Evolutionary conservation across 2,888 invertebrate genomes (phyloP).

Genomic region (Thumatha senex): DNA sequence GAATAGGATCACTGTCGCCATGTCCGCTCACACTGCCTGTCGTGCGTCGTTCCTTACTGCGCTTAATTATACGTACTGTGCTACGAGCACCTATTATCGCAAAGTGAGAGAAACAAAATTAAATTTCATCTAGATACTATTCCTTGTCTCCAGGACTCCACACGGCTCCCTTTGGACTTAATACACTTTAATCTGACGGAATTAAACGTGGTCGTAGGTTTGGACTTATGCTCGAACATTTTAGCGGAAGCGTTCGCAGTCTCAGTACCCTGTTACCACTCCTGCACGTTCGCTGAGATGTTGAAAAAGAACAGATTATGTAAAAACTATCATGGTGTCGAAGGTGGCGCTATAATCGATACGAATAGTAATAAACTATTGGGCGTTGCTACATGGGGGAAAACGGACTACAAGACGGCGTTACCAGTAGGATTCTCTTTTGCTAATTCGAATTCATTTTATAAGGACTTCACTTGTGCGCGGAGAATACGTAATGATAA

Average conservation of each 20-base stretch:
- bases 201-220: conserved; percentile 41
- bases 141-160: conserved; percentile 22
- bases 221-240: conserved; percentile 48
- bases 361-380: conserved; percentile 38
- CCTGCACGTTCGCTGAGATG: conserved; percentile 44
- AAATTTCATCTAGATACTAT: neutral
- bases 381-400: conserved; percentile 64
- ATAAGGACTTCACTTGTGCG: conserved; percentile 54
- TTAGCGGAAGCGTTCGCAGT: no score
- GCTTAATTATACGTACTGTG: no score
- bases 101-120: no score
- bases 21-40: no score
- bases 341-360: conserved; percentile 56
- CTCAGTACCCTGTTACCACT: conserved; percentile 51
- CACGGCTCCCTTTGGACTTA: no score
- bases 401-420: conserved; percentile 20
- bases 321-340: conserved; percentile 48
- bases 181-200: conserved; percentile 42
- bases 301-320: conserved; percentile 27
- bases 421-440: conserved; percentile 63
- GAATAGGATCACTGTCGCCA: no score
- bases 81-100: no score
- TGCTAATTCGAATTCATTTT: conserved; percentile 53
- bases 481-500: conserved; percentile 42
- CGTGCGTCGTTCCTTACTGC: no score